Evolutionary conservation across 2,113 vertebrate species (phyloP), one percentile per base, ranked within the genome.

Genomic region (Calidris pugnax): DNA sequence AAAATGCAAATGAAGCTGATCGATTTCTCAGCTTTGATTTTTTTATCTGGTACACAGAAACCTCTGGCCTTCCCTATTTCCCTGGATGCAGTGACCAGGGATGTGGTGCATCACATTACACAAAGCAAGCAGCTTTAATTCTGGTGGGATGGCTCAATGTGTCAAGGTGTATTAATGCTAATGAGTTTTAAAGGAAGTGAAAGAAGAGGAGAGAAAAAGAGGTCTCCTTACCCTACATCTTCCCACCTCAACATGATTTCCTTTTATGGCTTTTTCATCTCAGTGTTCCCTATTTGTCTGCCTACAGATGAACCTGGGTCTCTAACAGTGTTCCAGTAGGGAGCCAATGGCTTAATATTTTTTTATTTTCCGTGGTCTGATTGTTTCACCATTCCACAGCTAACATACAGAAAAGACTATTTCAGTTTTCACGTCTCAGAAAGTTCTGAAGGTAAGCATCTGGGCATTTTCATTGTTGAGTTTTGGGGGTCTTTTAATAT

Each of bases 121-220:
- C 30, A 86, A 92, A 93, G 22, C 14, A 87, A 94, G 28, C 45
- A 59, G 22, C 41, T 87, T 60, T 80, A 86, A 80, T 95, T 96
- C 80, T 78, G 51, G 22, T 72, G 53, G n/a, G 66, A 68, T 71
- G 43, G 50, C n/a, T 95, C 66, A 37, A 53, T 56, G 37, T 77
- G 45, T 62, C 32, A 66, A 84, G 41, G 26, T 90, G 43, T 56
- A 62, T 83, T 75, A 80, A 72, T 37, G 62, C 21, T 64, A 76
- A 76, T 45, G 22, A 90, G 28, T 33, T 84, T 55, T 48, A 63
- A 79, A 68, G 39, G 60, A 90, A 79, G 12, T 35, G 57, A 71
- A 87, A 39, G 37, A 35, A 87, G 5, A 62, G 43, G 24, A 69
- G 12, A 66, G 8, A n/a, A 63, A 75, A 91, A 81, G 9, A 91